A percentile compares a stretch with the other conserved stretches of the same genome.
Conservation (phyloP, 2,888 invertebrate species). For the Tryphoninae sp. region DNA sequence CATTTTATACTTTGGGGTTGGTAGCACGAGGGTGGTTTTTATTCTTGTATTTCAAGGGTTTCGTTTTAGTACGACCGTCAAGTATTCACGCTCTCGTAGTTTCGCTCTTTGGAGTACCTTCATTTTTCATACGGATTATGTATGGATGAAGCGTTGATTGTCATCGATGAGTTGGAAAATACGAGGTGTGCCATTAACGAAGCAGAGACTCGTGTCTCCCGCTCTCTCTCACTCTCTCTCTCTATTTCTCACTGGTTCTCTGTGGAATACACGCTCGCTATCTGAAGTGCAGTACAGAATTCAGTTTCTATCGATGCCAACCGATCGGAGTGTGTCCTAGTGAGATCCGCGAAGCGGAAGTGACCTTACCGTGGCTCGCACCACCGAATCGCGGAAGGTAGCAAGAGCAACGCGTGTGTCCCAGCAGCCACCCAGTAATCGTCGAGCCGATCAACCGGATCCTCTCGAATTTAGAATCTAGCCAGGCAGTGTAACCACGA, state of each 20-base stretch:
- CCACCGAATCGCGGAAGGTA: neutral
- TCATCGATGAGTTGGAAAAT: conserved; percentile 24
- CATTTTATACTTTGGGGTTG: too few relatives aligned
- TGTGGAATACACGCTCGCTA: neutral
- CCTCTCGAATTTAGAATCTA: conserved; percentile 71
- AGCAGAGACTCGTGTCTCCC: neutral
- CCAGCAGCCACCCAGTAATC: conserved; percentile 69
- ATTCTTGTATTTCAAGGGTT: neutral
- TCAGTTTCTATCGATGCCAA: conserved; percentile 34
- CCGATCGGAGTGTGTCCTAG: conserved; percentile 65
- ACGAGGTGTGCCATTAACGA: conserved; percentile 14
- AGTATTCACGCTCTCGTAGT: conserved; percentile 26
- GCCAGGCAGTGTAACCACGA: conserved; percentile 75
- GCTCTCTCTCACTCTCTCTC: too few relatives aligned
- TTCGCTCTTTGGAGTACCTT: conserved; percentile 21
- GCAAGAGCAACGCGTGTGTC: conserved; percentile 43
- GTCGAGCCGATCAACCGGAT: conserved; percentile 76
- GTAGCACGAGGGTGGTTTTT: neutral
- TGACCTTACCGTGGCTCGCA: conserved; percentile 47
- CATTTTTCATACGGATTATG: neutral
- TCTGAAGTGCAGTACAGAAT: conserved; percentile 47
- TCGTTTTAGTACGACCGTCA: conserved; percentile 27
- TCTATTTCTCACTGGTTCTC: too few relatives aligned
- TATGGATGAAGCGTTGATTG: neutral
- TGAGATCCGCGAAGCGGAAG: conserved; percentile 72